Evolutionary conservation across 2,113 vertebrate genomes (phyloP).

Genomic region (Aspidoscelis tigris): DNA sequence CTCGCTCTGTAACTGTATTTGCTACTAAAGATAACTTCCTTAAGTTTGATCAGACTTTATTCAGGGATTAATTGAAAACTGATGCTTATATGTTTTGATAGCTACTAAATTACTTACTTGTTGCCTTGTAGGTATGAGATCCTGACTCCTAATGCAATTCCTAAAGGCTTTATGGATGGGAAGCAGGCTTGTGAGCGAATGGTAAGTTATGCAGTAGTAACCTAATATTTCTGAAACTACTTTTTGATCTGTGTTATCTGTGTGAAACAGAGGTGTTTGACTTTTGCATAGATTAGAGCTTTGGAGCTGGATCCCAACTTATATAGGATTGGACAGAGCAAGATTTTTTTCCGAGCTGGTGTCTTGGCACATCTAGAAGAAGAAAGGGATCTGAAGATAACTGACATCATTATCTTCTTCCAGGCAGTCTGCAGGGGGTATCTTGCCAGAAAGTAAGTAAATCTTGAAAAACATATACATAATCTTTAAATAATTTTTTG

Average conservation of each 20-base stretch:
- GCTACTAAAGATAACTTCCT: background rate
- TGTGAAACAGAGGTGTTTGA: background rate
- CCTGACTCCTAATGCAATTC: conserved; percentile 96
- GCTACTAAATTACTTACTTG: conserved; percentile 4
- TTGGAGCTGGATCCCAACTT: conserved; percentile 95
- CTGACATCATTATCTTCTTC: conserved; percentile 98
- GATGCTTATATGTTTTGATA: background rate
- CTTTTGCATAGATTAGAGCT: conserved; percentile 85
- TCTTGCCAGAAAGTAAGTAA: conserved; percentile 92
- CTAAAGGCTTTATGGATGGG: conserved; percentile 98
- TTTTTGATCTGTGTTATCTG: background rate
- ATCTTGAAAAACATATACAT: background rate
- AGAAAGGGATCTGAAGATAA: conserved; percentile 97
- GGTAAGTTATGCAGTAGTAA: conserved; percentile 74
- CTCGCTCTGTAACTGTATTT: fast-evolving
- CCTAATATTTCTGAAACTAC: background rate
- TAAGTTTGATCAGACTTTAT: background rate
- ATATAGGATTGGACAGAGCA: conserved; percentile 98
- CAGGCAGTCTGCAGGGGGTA: conserved; percentile 96
- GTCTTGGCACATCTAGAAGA: conserved; percentile 97
- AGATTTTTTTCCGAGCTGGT: conserved; percentile 98
- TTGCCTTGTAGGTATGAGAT: conserved; percentile 90
- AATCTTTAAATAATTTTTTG: background rate
- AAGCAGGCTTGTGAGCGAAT: conserved; percentile 98
- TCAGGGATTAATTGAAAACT: background rate